Evolutionary conservation across 1,140 invertebrate genomes (phyloP).

Genomic region (Hypothenemus hampei): DNA sequence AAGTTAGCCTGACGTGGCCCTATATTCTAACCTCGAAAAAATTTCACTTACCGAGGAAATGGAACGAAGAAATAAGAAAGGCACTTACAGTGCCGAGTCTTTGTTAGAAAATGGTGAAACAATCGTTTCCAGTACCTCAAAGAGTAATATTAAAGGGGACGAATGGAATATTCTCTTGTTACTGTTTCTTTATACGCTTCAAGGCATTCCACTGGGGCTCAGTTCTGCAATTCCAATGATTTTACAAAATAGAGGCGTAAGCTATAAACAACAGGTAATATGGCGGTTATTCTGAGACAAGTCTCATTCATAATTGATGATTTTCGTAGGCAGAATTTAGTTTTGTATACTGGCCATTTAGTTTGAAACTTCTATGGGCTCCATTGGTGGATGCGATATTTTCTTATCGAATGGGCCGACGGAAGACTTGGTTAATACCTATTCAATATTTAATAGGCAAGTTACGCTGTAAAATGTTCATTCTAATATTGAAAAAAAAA

Average conservation of each 20-base stretch:
- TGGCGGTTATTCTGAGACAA: too few relatives aligned
- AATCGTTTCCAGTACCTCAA: background rate
- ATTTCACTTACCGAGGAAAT: too few relatives aligned
- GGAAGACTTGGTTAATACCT: conserved; percentile 97
- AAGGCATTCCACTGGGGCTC: conserved; percentile 94
- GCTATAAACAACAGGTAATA: conserved; percentile 76
- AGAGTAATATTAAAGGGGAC: conserved; percentile 53
- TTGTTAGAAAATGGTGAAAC: conserved; percentile 29
- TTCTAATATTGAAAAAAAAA: conserved; percentile 41
- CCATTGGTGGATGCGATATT: conserved; percentile 95
- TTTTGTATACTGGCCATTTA: conserved; percentile 97
- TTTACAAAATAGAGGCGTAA: conserved; percentile 83
- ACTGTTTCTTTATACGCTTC: conserved; percentile 87
- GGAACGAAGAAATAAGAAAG: conserved; percentile 25
- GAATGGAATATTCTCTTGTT: conserved; percentile 76
- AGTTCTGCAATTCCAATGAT: conserved; percentile 93
- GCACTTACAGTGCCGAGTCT: conserved; percentile 1
- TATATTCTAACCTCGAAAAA: too few relatives aligned
- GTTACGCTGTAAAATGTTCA: background rate
- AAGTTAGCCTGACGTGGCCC: too few relatives aligned
- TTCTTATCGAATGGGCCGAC: conserved; percentile 73
- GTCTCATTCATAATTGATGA: too few relatives aligned
- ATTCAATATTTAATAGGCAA: conserved; percentile 78
- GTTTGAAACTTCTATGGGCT: conserved; percentile 96
- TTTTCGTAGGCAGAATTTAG: conserved; percentile 93